Base-by-base conservation (phyloP, 1,140 invertebrate species). In the Eubasilissa regina region DNA sequence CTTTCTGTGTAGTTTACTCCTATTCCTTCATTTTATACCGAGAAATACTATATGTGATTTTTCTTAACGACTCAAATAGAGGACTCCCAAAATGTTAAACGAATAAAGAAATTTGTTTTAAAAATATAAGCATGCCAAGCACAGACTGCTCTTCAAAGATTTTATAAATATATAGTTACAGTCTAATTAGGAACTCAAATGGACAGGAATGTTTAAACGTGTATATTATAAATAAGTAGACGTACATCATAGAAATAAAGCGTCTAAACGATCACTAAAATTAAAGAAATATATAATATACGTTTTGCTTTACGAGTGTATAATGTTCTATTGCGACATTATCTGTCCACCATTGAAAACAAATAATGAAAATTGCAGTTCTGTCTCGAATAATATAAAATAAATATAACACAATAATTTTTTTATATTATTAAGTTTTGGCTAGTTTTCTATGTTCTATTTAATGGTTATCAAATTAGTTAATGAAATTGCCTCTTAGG, bases 1-100 rank as follows among this genome's bases (percentile, higher is more conserved):
- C 81, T 83, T 83, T 79, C 81, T 80, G 56, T 83, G 81, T 83
- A 83, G 76, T 82, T 80, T 64, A 80, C 81, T 73, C 79, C 81
- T 80, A 79, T 78, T 56, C 70, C 76, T 79, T 56, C 79, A 55
- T 79, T 79, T 58, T 75, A 62, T 74, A 79, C 77, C 78, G 72
- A 83, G 79, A 83, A 83, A 83, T 74, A 79, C 81, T 80, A 80
- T 58, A 74, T 75, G 55, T 73, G 48, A 73, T 66, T 75, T 64
- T 47, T 64, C 48, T 25, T 72, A 64, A 47, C 43, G 43, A 70
- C 51, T 35, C 74, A 47, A 53, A 66, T 53, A 58, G 43, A 68
- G 17, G 75, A 77, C 75, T 77, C 75, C 75, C 47, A 12, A 15
- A n/a, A 12, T 35, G 25, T 35, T 35, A 35, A 35, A 35, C 35